phyloP scores from a whole-genome alignment of 2,113 vertebrate genomes.

The Stegastes partitus region DNA sequence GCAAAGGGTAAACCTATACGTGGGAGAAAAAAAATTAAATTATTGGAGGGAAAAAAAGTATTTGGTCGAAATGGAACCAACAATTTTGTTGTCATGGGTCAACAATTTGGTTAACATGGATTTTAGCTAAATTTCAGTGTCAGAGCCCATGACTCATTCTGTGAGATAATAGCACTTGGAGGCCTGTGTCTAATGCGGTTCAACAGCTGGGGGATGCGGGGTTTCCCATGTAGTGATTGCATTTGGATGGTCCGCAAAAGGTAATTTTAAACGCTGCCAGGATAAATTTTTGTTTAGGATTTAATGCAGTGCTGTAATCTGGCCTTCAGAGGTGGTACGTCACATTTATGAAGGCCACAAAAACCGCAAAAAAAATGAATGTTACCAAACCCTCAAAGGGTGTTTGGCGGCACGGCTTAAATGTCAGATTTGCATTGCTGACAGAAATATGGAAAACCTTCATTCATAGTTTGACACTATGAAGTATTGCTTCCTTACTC shows the following conservation, averaged over 20 bases:
- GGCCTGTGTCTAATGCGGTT: slow-evolving; percentile 51
- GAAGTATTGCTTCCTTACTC: not conserved
- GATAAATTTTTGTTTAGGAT: slow-evolving; percentile 28
- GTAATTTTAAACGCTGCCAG: slow-evolving; percentile 35
- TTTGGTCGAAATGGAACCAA: slow-evolving; percentile 57
- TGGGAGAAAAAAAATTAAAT: slow-evolving; percentile 29
- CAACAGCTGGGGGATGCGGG: slow-evolving; percentile 52
- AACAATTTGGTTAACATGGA: slow-evolving; percentile 63
- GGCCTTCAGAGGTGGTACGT: slow-evolving; percentile 3
- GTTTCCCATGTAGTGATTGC: slow-evolving; percentile 46
- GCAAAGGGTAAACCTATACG: slow-evolving; percentile 18
- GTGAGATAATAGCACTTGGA: slow-evolving; percentile 46
- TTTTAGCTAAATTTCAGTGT: slow-evolving; percentile 55
- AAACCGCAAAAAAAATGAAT: not conserved
- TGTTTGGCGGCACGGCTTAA: not conserved
- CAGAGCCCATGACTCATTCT: slow-evolving; percentile 45
- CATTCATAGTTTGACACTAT: not conserved
- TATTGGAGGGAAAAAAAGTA: slow-evolving; percentile 23
- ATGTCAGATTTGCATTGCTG: slow-evolving; percentile 1
- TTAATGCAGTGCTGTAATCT: slow-evolving; percentile 19
- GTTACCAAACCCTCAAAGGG: not conserved
- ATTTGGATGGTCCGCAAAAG: slow-evolving; percentile 34
- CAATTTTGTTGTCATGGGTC: slow-evolving; percentile 47
- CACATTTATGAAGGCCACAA: not conserved
- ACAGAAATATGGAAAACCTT: not conserved